These are phyloP conservation scores for Ichneumoninae sp. DNA, from an alignment of 2,888 invertebrate species.

Conservation along the genomic window DNA sequence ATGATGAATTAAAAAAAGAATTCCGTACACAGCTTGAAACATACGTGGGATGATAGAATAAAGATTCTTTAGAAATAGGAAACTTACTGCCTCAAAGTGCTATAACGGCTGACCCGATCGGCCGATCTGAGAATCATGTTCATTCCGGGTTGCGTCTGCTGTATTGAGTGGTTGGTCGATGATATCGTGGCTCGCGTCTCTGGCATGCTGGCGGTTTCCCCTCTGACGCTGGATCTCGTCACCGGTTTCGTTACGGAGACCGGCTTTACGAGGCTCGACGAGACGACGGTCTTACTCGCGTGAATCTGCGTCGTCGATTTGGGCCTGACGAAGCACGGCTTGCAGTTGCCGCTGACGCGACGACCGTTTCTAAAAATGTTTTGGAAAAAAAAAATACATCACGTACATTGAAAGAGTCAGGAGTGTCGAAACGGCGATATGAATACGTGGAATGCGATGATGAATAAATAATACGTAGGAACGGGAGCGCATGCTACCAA, in stretches of 20 bases:
- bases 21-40: constrained; percentile 17
- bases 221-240: constrained; percentile 79
- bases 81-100: constrained; percentile 82
- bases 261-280: constrained; percentile 73
- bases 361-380: constrained; percentile 78
- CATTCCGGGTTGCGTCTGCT: constrained; percentile 77
- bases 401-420: constrained; percentile 15
- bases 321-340: constrained; percentile 78
- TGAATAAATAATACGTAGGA: constrained; percentile 38
- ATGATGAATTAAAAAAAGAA: constrained; percentile 2
- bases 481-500: constrained; percentile 52
- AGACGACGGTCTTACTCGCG: constrained; percentile 62
- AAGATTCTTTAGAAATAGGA: constrained; percentile 34
- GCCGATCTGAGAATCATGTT: constrained; percentile 81
- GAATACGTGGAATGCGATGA: constrained; percentile 42
- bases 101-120: constrained; percentile 80
- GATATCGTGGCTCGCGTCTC: constrained; percentile 74
- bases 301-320: constrained; percentile 77
- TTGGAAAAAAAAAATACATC: constrained; percentile 21
- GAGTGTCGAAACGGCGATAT: neutral
- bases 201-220: constrained; percentile 72
- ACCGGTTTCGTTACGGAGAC: constrained; percentile 77
- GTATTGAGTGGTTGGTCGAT: constrained; percentile 75
- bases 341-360: constrained; percentile 78
- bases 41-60: neutral